Conservation (phyloP, 2,888 invertebrate species). For the Pheosia tremula region DNA sequence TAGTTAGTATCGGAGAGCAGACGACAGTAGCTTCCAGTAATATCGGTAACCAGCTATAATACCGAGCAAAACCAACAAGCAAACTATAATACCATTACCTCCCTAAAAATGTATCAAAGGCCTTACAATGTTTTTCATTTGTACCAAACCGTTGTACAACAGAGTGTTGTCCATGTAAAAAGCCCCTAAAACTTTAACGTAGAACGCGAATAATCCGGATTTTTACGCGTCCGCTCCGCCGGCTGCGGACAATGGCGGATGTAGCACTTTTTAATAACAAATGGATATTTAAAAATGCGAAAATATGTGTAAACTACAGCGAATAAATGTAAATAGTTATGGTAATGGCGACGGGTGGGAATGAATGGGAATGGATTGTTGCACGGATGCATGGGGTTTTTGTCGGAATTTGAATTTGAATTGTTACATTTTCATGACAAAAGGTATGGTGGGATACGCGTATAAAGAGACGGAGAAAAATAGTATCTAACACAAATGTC, state of each 20-base stretch:
- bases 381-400: background rate
- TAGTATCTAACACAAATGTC: background rate
- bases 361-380: constrained; percentile 12
- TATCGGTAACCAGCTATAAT: background rate
- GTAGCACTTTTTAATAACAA: constrained; percentile 35
- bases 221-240: constrained; percentile 27
- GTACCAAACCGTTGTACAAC: background rate
- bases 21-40: background rate
- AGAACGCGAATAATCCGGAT: constrained; percentile 23
- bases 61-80: no score
- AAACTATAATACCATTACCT: background rate
- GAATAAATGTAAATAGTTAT: constrained; percentile 38
- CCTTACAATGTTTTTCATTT: background rate
- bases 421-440: background rate
- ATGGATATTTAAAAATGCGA: constrained; percentile 41
- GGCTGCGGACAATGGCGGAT: constrained; percentile 35
- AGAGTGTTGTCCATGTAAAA: background rate
- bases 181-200: constrained; percentile 34
- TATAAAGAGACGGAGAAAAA: background rate
- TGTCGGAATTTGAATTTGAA: background rate
- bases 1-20: no score
- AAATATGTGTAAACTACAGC: constrained; percentile 27
- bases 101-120: background rate
- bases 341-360: constrained; percentile 22
- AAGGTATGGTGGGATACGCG: background rate